Conservation (phyloP, 2,113 vertebrate species). For the Aepyceros melampus region DNA sequence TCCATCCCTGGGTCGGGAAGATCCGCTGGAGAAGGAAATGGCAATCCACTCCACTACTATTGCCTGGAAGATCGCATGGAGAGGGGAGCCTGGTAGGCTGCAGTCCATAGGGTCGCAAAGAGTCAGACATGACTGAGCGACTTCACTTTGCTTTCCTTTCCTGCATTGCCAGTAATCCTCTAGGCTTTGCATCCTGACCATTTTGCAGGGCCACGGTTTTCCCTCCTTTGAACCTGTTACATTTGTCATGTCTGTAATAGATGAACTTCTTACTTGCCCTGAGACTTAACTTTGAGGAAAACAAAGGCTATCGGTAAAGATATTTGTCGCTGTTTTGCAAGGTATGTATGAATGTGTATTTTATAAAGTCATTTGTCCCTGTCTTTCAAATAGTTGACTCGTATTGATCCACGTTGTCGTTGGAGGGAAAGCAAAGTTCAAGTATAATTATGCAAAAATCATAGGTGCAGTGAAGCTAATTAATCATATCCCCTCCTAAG, state of each 20-base stretch:
- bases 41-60: too few species aligned
- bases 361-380: not conserved
- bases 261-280: not conserved
- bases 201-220: not conserved
- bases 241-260: not conserved
- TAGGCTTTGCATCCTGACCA: not conserved
- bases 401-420: not conserved
- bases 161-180: not conserved
- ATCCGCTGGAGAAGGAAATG: too few species aligned
- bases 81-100: too few species aligned
- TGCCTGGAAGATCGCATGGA: too few species aligned
- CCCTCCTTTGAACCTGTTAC: not conserved
- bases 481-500: not conserved
- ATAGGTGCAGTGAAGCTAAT: not conserved
- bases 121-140: rapidly evolving
- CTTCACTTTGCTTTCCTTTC: too few species aligned
- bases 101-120: too few species aligned
- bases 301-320: not conserved
- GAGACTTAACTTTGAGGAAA: not conserved
- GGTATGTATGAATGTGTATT: not conserved
- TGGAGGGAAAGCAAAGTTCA: not conserved
- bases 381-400: not conserved
- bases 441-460: not conserved
- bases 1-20: too few species aligned
- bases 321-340: not conserved